A percentile compares a stretch with the other conserved stretches of the same genome.
Evolutionary conservation across 2,888 invertebrate genomes (phyloP).

Genomic region (Pyrocoelia pectoralis): DNA sequence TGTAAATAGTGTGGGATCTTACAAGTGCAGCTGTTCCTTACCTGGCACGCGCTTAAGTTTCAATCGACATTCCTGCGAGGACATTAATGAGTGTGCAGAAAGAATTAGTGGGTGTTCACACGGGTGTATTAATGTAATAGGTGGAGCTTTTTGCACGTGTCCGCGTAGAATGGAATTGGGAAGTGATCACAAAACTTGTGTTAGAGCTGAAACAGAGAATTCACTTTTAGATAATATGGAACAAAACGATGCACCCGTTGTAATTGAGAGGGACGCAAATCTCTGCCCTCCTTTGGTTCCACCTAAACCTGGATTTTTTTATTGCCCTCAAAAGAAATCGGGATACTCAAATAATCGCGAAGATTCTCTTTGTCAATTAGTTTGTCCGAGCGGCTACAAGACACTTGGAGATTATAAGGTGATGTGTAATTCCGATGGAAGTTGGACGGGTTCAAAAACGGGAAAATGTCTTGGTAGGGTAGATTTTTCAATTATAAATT

Average conservation of each 20-base stretch:
- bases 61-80: constrained; percentile 67
- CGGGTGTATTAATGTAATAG: constrained; percentile 65
- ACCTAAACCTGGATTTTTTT: constrained; percentile 60
- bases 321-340: constrained; percentile 55
- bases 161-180: constrained; percentile 54
- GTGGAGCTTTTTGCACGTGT: constrained; percentile 54
- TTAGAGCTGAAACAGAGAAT: constrained; percentile 44
- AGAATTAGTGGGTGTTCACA: constrained; percentile 67
- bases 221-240: background rate
- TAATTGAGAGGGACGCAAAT: constrained; percentile 39
- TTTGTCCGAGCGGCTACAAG: constrained; percentile 60
- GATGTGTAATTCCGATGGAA: constrained; percentile 58
- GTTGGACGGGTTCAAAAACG: constrained; percentile 60
- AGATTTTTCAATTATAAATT: too few relatives aligned
- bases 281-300: constrained; percentile 60
- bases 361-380: constrained; percentile 60
- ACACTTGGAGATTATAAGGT: constrained; percentile 60
- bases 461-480: constrained; percentile 61
- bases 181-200: constrained; percentile 54
- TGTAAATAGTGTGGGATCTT: constrained; percentile 65
- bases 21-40: constrained; percentile 66
- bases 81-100: constrained; percentile 62
- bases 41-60: constrained; percentile 66
- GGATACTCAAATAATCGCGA: background rate
- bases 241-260: background rate